phyloP scores from a whole-genome alignment of 2,888 invertebrate species.

The Venusia cambrica region DNA sequence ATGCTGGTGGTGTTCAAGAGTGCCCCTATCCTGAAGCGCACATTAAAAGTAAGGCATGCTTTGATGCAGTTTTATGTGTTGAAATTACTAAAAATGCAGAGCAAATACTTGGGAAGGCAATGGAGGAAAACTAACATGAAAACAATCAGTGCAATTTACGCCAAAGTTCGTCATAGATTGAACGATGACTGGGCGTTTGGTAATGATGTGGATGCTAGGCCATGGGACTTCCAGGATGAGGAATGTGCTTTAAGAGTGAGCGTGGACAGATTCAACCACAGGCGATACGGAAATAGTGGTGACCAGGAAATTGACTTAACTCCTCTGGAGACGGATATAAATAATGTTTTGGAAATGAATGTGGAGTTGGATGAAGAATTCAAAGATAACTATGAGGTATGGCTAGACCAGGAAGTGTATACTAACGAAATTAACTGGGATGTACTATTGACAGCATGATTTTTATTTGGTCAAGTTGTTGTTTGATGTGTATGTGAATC shows the following conservation, averaged over 20 bases:
- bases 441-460: constrained; percentile 60
- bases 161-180: constrained; percentile 96
- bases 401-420: constrained; percentile 98
- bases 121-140: constrained; percentile 99
- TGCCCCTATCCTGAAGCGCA: constrained; percentile 97
- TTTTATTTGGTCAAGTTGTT: constrained; percentile 22
- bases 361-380: constrained; percentile 95
- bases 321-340: constrained; percentile 89
- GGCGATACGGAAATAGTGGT: constrained; percentile 87
- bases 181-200: constrained; percentile 99
- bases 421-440: constrained; percentile 92
- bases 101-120: constrained; percentile 98
- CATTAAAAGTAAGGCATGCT: constrained; percentile 96
- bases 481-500: constrained; percentile 40
- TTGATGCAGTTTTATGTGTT: constrained; percentile 99
- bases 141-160: constrained; percentile 99
- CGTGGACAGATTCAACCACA: constrained; percentile 97
- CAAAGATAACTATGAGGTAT: constrained; percentile 94
- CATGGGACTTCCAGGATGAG: constrained; percentile 99
- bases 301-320: constrained; percentile 82
- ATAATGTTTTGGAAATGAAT: constrained; percentile 88
- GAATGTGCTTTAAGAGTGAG: constrained; percentile 96
- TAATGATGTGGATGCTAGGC: constrained; percentile 97
- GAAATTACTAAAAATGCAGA: constrained; percentile 99
- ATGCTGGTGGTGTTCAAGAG: constrained; percentile 99